Conservation (phyloP, 1,140 invertebrate genomes). For the Pseudomyrmex concolor region DNA sequence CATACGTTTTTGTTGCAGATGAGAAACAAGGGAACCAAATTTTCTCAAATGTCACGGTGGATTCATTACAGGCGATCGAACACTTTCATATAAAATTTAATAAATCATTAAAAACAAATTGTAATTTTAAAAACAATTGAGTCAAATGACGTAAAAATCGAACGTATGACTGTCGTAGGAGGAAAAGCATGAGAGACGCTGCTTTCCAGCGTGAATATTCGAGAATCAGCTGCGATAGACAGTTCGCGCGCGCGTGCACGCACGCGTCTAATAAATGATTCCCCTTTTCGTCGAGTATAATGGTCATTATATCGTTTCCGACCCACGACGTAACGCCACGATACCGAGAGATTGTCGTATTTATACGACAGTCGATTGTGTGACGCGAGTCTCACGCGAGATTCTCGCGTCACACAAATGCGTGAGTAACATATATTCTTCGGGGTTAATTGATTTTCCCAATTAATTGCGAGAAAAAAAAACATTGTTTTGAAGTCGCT, state of each 20-base stretch:
- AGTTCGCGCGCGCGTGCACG: conserved; percentile 66
- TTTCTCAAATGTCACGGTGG: too few relatives aligned
- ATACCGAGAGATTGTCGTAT: conserved; percentile 83
- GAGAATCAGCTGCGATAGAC: conserved; percentile 81
- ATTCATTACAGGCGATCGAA: too few relatives aligned
- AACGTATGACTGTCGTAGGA: conserved; percentile 1
- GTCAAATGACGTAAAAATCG: conserved; percentile 2
- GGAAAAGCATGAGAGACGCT: conserved; percentile 39
- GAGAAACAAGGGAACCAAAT: neutral
- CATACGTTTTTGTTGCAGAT: neutral
- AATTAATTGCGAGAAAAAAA: neutral
- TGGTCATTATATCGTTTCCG: conserved; percentile 81
- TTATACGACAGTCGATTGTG: too few relatives aligned
- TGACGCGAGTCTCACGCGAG: conserved; percentile 24
- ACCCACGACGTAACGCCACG: conserved; percentile 77
- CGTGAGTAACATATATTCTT: neutral
- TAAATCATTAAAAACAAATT: too few relatives aligned
- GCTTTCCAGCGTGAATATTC: conserved; percentile 60
- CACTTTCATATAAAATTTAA: too few relatives aligned
- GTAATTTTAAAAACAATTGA: neutral
- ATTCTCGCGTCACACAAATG: neutral
- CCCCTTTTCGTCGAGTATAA: conserved; percentile 81
- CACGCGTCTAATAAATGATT: conserved; percentile 80
- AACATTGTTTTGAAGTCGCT: neutral
- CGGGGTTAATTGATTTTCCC: neutral